Evolutionary conservation across 2,113 vertebrate species (phyloP).

Genomic region (Percina caprodes): DNA sequence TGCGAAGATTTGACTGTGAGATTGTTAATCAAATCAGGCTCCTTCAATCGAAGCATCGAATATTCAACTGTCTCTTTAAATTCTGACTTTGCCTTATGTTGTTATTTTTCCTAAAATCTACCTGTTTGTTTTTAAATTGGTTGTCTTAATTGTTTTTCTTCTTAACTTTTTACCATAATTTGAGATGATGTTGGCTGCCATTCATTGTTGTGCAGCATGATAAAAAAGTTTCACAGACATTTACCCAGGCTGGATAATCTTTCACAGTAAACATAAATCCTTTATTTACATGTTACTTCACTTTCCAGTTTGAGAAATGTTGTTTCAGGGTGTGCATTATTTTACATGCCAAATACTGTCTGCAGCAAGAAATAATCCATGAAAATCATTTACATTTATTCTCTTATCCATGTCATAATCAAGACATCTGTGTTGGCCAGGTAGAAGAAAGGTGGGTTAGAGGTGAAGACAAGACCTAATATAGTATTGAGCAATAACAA

Average conservation of each 20-base stretch:
- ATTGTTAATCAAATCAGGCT: too few relatives aligned
- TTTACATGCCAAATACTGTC: constrained; percentile 15
- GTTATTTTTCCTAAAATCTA: not conserved
- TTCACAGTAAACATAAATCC: constrained; percentile 20
- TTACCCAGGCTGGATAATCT: not conserved
- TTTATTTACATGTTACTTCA: constrained; percentile 26
- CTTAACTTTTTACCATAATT: not conserved
- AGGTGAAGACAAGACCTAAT: constrained; percentile 8
- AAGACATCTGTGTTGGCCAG: not conserved
- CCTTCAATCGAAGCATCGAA: too few relatives aligned
- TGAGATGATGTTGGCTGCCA: constrained; percentile 8
- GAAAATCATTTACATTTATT: not conserved
- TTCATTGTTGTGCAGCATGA: constrained; percentile 10
- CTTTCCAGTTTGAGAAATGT: not conserved
- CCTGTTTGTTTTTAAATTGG: constrained; percentile 20
- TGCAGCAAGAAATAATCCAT: constrained; percentile 15
- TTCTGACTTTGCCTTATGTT: constrained; percentile 1
- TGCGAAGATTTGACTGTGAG: too few relatives aligned
- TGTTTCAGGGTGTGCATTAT: not conserved
- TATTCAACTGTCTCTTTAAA: not conserved
- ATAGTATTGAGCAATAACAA: constrained; percentile 16
- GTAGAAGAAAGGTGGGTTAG: not conserved
- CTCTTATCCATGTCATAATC: not conserved
- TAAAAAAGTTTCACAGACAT: constrained; percentile 28
- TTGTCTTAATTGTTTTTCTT: constrained; percentile 21